Percentiles rank a stretch among this genome's conserved stretches.
phyloP scores from a whole-genome alignment of 2,113 vertebrate genomes.

The Paedocypris sp. region DNA sequence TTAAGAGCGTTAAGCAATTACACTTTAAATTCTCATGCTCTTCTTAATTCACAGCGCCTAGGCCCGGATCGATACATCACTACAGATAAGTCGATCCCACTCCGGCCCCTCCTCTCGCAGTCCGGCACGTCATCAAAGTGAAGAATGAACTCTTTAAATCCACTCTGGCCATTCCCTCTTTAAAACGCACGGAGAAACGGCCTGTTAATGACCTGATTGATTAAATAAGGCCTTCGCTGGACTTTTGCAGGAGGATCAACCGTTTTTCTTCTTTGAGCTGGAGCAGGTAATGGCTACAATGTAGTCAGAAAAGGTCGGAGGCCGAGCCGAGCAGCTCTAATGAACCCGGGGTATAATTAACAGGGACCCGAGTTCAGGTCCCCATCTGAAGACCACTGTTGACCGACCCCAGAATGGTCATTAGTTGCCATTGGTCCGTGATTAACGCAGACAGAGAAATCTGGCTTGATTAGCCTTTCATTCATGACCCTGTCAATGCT shows the following conservation, averaged over 20 bases:
- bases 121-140: constrained; percentile 21
- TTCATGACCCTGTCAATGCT: constrained; percentile 39
- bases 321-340: constrained; percentile 38
- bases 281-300: constrained; percentile 23
- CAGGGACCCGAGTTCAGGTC: constrained; percentile 32
- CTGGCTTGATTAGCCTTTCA: constrained; percentile 49
- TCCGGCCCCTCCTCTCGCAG: background rate
- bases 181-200: constrained; percentile 14
- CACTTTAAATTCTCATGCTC: constrained; percentile 65
- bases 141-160: constrained; percentile 31
- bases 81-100: constrained; percentile 51
- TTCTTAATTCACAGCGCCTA: constrained; percentile 69
- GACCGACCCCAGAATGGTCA: constrained; percentile 23
- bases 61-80: constrained; percentile 59
- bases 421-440: constrained; percentile 49
- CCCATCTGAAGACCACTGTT: constrained; percentile 34
- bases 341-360: constrained; percentile 52
- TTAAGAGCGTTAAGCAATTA: constrained; percentile 73
- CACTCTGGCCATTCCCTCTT: background rate
- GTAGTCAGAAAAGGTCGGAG: constrained; percentile 40
- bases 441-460: constrained; percentile 12
- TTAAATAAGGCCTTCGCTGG: constrained; percentile 23
- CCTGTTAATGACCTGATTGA: constrained; percentile 27
- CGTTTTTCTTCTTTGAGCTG: constrained; percentile 2
- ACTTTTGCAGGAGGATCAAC: constrained; percentile 3